phyloP scores from a whole-genome alignment of 2,113 vertebrate genomes.

The Meleagris gallopavo region DNA sequence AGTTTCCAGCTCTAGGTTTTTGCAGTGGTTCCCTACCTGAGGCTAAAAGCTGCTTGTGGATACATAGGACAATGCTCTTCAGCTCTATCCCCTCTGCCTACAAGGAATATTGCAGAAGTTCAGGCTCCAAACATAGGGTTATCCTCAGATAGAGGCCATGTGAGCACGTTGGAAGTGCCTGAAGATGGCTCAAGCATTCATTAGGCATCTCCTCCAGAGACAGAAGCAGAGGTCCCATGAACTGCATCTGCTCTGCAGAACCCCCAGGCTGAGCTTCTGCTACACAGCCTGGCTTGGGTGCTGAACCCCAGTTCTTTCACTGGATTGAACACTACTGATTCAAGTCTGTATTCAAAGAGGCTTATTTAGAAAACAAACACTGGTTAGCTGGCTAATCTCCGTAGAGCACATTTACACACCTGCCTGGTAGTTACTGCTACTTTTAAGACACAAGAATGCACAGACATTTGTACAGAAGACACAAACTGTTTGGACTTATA shows the following conservation, averaged over 20 bases:
- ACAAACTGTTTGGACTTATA: background rate
- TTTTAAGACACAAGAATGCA: constrained; percentile 4
- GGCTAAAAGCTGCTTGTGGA: accelerated
- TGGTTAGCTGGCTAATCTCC: background rate
- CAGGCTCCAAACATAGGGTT: background rate
- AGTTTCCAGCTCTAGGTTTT: background rate
- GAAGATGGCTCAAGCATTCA: background rate
- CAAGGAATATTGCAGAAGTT: background rate
- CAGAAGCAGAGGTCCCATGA: background rate
- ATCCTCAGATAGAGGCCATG: background rate
- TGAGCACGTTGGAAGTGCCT: background rate
- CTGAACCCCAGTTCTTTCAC: background rate
- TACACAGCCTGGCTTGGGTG: background rate
- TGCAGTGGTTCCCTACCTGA: background rate
- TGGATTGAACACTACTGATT: background rate
- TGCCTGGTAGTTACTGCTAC: background rate
- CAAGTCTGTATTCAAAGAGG: background rate
- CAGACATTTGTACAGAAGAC: background rate
- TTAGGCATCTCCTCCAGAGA: background rate
- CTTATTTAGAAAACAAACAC: background rate
- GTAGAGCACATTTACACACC: background rate
- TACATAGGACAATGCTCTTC: accelerated
- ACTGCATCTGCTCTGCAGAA: background rate
- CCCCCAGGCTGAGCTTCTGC: background rate
- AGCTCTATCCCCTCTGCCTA: background rate